phyloP scores from a whole-genome alignment of 2,113 vertebrate genomes.

The Limanda limanda region DNA sequence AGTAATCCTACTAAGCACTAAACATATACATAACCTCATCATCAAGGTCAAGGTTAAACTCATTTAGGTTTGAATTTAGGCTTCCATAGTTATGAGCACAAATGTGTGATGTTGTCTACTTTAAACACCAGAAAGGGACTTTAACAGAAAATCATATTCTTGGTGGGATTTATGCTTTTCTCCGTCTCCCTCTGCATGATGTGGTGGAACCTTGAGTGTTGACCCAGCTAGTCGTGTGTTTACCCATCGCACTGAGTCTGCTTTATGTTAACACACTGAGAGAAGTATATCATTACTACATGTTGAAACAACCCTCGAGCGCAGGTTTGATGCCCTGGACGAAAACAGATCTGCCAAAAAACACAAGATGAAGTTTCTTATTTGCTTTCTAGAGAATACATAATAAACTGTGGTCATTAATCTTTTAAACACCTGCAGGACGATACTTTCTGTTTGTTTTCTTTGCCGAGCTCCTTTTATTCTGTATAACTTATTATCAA shows the following conservation, averaged over 20 bases:
- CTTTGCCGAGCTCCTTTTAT: too few species aligned
- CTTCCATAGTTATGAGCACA: background rate
- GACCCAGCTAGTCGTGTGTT: conserved; percentile 25
- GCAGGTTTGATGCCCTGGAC: too few species aligned
- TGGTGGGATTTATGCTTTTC: background rate
- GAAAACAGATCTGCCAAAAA: background rate
- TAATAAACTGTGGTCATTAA: too few species aligned
- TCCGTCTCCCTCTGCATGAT: background rate
- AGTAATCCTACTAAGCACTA: conserved; percentile 71
- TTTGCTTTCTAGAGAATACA: too few species aligned
- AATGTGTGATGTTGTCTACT: background rate
- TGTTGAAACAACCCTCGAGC: background rate
- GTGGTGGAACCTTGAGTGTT: background rate
- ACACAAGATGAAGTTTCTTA: background rate
- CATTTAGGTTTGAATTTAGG: background rate
- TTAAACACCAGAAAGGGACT: background rate
- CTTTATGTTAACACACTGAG: conserved; percentile 28
- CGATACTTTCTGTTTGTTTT: too few species aligned
- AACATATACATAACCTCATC: background rate
- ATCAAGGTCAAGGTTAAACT: background rate
- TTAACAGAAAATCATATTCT: conserved; percentile 6
- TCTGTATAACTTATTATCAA: too few species aligned
- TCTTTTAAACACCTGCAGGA: too few species aligned
- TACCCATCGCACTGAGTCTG: conserved; percentile 23
- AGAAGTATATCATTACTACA: background rate